Evolutionary conservation across 2,888 invertebrate species (phyloP).

Genomic region (Tolmerus cingulatus): DNA sequence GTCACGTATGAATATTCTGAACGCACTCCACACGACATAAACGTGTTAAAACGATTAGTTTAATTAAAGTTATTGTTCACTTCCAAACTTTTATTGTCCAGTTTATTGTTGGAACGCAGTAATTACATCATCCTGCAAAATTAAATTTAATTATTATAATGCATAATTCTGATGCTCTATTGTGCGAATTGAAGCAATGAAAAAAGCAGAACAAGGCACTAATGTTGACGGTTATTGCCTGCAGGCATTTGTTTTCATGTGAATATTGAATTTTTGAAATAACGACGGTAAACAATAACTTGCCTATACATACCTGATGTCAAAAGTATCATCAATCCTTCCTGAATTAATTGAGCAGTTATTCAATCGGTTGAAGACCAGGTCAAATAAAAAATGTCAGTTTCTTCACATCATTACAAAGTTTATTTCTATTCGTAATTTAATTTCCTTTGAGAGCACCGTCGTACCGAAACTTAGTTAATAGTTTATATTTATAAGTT

Average conservation of each 20-base stretch:
- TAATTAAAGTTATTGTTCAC: not conserved
- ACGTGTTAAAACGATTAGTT: not conserved
- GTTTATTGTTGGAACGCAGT: not conserved
- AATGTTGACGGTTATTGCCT: not conserved
- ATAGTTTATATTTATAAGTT: too few species aligned
- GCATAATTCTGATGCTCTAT: not conserved
- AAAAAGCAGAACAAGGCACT: not conserved
- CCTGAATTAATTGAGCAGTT: slow-evolving; percentile 47
- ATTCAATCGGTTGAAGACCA: not conserved
- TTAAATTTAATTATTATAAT: not conserved
- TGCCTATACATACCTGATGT: not conserved
- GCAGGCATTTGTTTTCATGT: too few species aligned
- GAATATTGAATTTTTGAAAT: not conserved
- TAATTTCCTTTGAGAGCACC: too few species aligned
- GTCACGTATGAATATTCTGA: not conserved
- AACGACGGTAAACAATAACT: not conserved
- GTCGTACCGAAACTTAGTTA: too few species aligned
- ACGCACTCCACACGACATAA: not conserved
- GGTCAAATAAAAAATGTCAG: not conserved
- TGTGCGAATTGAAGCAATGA: not conserved
- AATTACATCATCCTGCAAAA: not conserved
- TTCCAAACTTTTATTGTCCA: not conserved
- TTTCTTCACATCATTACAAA: too few species aligned
- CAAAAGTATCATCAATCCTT: slow-evolving; percentile 36
- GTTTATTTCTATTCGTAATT: too few species aligned